These are phyloP conservation scores for Dinomys branickii DNA, from an alignment of 2,113 vertebrate species.

Conservation along the genomic window DNA sequence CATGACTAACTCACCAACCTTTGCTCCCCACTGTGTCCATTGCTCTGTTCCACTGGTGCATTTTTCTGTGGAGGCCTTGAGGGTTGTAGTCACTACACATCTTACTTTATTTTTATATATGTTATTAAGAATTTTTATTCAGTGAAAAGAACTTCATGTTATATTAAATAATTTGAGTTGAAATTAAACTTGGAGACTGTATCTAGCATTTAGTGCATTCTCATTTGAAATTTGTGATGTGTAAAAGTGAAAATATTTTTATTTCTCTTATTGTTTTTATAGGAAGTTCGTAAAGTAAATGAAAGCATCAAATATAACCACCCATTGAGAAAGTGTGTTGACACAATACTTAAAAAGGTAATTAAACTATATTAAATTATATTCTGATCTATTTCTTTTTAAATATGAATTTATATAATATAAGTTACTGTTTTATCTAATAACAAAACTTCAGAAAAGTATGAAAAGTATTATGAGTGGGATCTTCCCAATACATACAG, in stretches of 20 bases:
- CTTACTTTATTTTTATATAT: neutral
- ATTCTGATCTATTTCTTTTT: neutral
- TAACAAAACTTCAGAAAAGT: constrained; percentile 40
- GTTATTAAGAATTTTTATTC: constrained; percentile 51
- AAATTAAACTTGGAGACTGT: constrained; percentile 29
- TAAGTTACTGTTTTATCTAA: neutral
- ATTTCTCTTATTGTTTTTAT: constrained; percentile 55
- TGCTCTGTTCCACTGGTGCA: neutral
- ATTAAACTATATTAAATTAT: constrained; percentile 32
- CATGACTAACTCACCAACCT: neutral
- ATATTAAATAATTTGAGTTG: constrained; percentile 57
- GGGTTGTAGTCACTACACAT: neutral
- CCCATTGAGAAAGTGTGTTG: constrained; percentile 92
- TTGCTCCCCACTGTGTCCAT: neutral
- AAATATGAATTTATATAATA: constrained; percentile 9
- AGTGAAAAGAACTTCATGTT: neutral
- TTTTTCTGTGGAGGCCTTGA: neutral
- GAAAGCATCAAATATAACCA: constrained; percentile 92
- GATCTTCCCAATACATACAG: neutral
- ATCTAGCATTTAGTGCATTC: neutral
- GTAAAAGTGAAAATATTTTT: constrained; percentile 41
- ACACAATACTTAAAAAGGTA: constrained; percentile 97
- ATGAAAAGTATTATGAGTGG: neutral
- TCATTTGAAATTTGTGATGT: constrained; percentile 49
- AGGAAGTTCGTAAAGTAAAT: constrained; percentile 93